A percentile compares a stretch with the other conserved stretches of the same genome.
These are phyloP conservation scores for Hydrolagus colliei DNA, from an alignment of 2,797 vertebrate species.

Conservation along the genomic window DNA sequence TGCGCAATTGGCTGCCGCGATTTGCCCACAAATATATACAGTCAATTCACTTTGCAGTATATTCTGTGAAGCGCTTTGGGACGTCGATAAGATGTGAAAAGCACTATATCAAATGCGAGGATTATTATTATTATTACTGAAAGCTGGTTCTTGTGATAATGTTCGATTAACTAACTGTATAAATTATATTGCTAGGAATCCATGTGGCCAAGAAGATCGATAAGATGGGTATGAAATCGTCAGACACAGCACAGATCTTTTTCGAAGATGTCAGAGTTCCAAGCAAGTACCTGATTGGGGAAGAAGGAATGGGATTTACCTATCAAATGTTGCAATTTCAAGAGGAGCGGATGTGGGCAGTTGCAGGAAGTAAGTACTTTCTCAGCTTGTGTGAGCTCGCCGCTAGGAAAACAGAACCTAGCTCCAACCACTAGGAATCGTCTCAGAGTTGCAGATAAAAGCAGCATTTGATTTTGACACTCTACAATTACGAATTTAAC, in stretches of 20 bases:
- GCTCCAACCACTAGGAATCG: not conserved
- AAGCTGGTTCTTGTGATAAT: not conserved
- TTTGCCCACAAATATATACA: no score
- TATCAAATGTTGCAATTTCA: slow-evolving; percentile 87
- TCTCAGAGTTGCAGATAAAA: not conserved
- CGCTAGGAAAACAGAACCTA: not conserved
- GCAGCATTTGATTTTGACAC: not conserved
- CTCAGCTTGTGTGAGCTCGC: not conserved
- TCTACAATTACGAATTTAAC: no score
- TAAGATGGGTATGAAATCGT: slow-evolving; percentile 77
- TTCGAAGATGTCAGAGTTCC: slow-evolving; percentile 75
- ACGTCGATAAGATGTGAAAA: no score
- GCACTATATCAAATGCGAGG: no score
- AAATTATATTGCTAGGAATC: slow-evolving; percentile 53
- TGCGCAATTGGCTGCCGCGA: no score
- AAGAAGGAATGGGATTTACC: slow-evolving; percentile 79
- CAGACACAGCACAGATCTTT: slow-evolving; percentile 70
- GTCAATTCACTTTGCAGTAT: no score
- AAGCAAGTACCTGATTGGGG: slow-evolving; percentile 65
- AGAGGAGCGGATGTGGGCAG: slow-evolving; percentile 71
- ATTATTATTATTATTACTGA: no score
- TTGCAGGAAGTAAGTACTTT: slow-evolving; percentile 59
- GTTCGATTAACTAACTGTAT: slow-evolving; percentile 12
- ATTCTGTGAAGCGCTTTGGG: no score
- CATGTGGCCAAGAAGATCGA: slow-evolving; percentile 70